Evolutionary conservation across 2,888 invertebrate species (phyloP).

Genomic region (Limnephilus rhombicus): DNA sequence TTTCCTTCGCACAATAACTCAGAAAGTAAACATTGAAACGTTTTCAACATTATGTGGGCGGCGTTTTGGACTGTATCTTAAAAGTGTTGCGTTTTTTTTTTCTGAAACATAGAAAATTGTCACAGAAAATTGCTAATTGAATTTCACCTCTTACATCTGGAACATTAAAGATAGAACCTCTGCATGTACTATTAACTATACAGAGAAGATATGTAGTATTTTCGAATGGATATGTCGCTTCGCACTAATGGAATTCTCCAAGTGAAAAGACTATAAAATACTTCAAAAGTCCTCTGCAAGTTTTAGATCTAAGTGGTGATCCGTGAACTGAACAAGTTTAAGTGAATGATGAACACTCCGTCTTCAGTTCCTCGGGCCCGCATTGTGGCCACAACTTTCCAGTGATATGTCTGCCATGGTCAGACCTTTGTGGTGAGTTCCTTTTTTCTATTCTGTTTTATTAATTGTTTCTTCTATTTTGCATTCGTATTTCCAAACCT

Average conservation of each 20-base stretch:
- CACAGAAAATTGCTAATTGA: neutral
- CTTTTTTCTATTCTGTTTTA: slow-evolving; percentile 10
- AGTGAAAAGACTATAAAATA: slow-evolving; percentile 25
- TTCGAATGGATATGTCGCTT: neutral
- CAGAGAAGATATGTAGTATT: neutral
- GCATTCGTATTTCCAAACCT: neutral
- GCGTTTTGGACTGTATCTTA: neutral
- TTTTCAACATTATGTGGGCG: slow-evolving; percentile 35
- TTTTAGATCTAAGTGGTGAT: slow-evolving; percentile 42
- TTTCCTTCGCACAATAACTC: neutral
- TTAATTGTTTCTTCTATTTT: neutral
- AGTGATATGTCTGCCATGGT: slow-evolving; percentile 78
- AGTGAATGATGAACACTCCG: slow-evolving; percentile 70
- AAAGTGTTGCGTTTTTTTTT: slow-evolving; percentile 34
- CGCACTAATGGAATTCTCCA: slow-evolving; percentile 7
- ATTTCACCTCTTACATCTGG: neutral
- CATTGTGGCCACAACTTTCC: slow-evolving; percentile 54
- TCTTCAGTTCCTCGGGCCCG: slow-evolving; percentile 66
- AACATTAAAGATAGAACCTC: neutral
- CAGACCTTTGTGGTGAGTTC: slow-evolving; percentile 78
- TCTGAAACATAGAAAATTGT: neutral
- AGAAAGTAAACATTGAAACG: slow-evolving; percentile 25
- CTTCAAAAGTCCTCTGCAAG: neutral
- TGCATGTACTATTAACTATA: neutral
- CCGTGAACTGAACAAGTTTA: slow-evolving; percentile 47